Percentiles rank a stretch among this genome's conserved stretches.
These are phyloP conservation scores for Neotoxoptera formosana DNA, from an alignment of 1,140 invertebrate genomes.

Conservation along the genomic window DNA sequence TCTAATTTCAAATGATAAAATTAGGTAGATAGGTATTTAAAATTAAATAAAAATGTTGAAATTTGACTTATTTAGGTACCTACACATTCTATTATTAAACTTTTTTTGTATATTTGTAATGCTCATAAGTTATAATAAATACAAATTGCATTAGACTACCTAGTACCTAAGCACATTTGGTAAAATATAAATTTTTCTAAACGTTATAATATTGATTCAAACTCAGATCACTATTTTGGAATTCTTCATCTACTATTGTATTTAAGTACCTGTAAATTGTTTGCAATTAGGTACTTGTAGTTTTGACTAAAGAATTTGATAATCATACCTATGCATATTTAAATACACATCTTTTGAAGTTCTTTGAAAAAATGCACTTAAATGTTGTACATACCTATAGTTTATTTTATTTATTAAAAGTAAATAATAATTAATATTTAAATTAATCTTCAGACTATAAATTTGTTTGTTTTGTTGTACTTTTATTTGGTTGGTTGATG, in stretches of 20 bases:
- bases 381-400: too few species aligned
- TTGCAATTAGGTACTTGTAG: not conserved
- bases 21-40: too few species aligned
- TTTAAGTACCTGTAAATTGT: not conserved
- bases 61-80: too few species aligned
- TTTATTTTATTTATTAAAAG: not conserved
- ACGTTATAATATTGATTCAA: not conserved
- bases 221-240: not conserved
- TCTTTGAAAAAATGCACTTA: too few species aligned
- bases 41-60: not conserved
- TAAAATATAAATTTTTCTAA: not conserved
- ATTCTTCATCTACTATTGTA: not conserved
- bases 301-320: not conserved
- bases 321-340: too few species aligned
- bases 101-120: not conserved
- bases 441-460: not conserved
- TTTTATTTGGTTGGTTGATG: not conserved
- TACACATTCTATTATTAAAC: not conserved
- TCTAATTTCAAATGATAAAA: too few species aligned
- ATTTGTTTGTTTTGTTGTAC: not conserved
- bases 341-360: too few species aligned
- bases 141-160: not conserved
- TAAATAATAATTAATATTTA: not conserved
- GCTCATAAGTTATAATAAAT: too few species aligned
- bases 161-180: not conserved